Evolutionary conservation across 1,140 invertebrate species (phyloP).

Genomic region (Megathymus violae): DNA sequence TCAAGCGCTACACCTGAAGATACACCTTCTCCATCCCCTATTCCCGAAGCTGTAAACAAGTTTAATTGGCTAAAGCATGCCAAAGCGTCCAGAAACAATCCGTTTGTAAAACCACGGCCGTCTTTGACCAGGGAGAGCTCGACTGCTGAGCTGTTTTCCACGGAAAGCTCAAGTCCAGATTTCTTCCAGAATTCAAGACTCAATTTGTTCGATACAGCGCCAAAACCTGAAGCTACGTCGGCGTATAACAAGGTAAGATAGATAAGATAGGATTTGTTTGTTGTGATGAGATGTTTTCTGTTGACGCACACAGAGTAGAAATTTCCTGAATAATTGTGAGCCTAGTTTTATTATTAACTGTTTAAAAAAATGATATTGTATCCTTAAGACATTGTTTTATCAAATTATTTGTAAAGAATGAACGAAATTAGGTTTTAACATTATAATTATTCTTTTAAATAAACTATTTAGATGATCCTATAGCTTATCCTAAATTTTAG

Average conservation of each 20-base stretch:
- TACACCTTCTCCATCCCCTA: conserved; percentile 59
- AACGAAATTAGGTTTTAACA: too few species aligned
- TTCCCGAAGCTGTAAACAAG: conserved; percentile 58
- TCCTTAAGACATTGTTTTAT: too few species aligned
- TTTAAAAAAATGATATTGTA: too few species aligned
- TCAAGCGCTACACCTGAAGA: conserved; percentile 51
- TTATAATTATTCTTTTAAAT: too few species aligned
- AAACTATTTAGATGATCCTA: too few species aligned
- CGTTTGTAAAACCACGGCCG: conserved; percentile 68
- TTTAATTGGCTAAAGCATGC: conserved; percentile 72
- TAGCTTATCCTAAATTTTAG: too few species aligned
- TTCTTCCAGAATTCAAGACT: conserved; percentile 75
- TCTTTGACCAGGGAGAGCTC: conserved; percentile 72
- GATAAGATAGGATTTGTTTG: not conserved
- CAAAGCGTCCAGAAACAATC: conserved; percentile 61
- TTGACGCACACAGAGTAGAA: too few species aligned
- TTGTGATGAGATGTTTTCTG: too few species aligned
- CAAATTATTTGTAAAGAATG: too few species aligned
- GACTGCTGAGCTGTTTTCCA: conserved; percentile 65
- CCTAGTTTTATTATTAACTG: too few species aligned
- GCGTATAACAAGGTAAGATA: conserved; percentile 85
- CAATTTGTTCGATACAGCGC: conserved; percentile 72
- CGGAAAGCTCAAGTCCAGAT: conserved; percentile 71
- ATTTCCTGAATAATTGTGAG: too few species aligned
- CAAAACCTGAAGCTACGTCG: conserved; percentile 62